phyloP scores from a whole-genome alignment of 2,888 invertebrate genomes.

The Scaptomyza caliginosa region DNA sequence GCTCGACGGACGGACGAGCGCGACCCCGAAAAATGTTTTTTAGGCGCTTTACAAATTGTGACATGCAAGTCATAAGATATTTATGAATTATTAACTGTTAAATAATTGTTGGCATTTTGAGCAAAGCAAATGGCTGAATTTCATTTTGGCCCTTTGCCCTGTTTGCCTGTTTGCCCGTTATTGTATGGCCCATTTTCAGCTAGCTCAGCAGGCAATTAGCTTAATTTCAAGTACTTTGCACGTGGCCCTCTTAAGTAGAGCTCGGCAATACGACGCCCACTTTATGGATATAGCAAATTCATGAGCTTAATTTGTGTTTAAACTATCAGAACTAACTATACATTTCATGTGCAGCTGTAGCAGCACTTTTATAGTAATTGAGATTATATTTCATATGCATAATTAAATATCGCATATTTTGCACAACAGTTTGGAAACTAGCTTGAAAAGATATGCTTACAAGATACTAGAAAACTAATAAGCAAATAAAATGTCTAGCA shows the following conservation, averaged over 20 bases:
- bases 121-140: constrained; percentile 16
- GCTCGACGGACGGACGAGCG: constrained; percentile 25
- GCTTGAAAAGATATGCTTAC: neutral
- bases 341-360: constrained; percentile 30
- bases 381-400: neutral
- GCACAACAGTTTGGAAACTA: neutral
- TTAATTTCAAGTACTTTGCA: constrained; percentile 41
- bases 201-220: constrained; percentile 56
- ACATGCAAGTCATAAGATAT: constrained; percentile 66
- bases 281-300: constrained; percentile 2
- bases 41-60: constrained; percentile 62
- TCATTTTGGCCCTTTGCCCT: neutral
- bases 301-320: neutral
- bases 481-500: too few relatives aligned
- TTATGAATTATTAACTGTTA: constrained; percentile 63
- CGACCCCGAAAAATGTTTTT: constrained; percentile 39
- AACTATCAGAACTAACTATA: constrained; percentile 7
- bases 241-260: constrained; percentile 11
- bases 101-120: constrained; percentile 65
- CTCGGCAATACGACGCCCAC: constrained; percentile 2
- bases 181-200: constrained; percentile 1
- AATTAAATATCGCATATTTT: neutral
- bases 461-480: too few relatives aligned
- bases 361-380: constrained; percentile 9
- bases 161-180: constrained; percentile 6